Evolutionary conservation across 2,888 invertebrate species (phyloP).

Genomic region (Onthophagus sagittarius): DNA sequence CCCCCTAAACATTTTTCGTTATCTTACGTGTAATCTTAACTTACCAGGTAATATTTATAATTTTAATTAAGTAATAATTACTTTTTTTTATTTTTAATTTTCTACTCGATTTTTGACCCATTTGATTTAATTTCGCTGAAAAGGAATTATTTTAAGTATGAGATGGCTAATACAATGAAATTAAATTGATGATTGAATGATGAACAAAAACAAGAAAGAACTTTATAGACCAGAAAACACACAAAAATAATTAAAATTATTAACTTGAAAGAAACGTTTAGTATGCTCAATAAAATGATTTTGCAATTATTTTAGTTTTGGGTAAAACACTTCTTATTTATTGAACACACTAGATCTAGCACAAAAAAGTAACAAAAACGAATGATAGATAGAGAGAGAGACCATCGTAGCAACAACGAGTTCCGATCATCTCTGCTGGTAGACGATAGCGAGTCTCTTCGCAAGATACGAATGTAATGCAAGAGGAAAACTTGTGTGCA

Average conservation of each 20-base stretch:
- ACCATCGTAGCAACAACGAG: slow-evolving; percentile 14
- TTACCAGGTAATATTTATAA: neutral
- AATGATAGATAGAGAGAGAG: slow-evolving; percentile 5
- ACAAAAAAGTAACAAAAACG: neutral
- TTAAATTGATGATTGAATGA: neutral
- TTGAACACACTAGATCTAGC: neutral
- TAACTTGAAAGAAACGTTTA: too few relatives aligned
- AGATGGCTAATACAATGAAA: neutral
- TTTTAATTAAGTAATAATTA: neutral
- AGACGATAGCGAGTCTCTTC: neutral
- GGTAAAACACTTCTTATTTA: too few relatives aligned
- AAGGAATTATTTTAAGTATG: neutral
- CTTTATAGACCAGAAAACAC: too few relatives aligned
- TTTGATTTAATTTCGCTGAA: neutral
- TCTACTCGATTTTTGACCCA: neutral
- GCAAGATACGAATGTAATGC: slow-evolving; percentile 16
- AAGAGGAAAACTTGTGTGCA: slow-evolving; percentile 37
- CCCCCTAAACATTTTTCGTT: slow-evolving; percentile 48
- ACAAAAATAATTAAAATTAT: too few relatives aligned
- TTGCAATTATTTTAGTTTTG: too few relatives aligned
- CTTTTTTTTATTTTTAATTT: slow-evolving; percentile 4
- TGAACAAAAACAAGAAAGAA: neutral
- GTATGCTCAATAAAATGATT: too few relatives aligned
- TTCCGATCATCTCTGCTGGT: neutral
- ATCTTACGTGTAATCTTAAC: slow-evolving; percentile 8